phyloP scores from a whole-genome alignment of 2,797 vertebrate species.

The Percopsis omiscomaycus region DNA sequence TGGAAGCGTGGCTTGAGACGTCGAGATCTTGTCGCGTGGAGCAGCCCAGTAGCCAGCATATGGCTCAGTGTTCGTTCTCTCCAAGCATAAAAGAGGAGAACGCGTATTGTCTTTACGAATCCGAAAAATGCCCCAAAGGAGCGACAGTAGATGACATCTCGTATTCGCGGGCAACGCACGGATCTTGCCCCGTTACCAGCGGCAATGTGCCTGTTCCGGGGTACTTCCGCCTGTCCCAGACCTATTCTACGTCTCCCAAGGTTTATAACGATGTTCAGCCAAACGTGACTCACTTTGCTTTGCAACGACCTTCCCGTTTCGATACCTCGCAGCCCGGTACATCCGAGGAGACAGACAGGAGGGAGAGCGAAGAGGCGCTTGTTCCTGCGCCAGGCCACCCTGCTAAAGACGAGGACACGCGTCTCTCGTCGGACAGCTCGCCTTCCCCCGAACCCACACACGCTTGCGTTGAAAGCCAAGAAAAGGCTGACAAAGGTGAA shows the following conservation, averaged over 20 bases:
- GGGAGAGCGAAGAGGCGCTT: conserved; percentile 84
- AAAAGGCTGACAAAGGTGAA: conserved; percentile 91
- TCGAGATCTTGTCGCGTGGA: conserved; percentile 92
- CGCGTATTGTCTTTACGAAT: conserved; percentile 94
- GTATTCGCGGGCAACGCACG: conserved; percentile 80
- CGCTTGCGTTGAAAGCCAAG: conserved; percentile 83
- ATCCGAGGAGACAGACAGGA: conserved; percentile 76
- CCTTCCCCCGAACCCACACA: conserved; percentile 90
- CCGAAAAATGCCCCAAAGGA: conserved; percentile 93
- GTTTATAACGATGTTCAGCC: conserved; percentile 82
- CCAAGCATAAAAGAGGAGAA: conserved; percentile 95
- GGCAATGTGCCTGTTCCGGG: conserved; percentile 91
- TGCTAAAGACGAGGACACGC: conserved; percentile 83
- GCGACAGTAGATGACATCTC: conserved; percentile 81
- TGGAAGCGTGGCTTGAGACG: conserved; percentile 94
- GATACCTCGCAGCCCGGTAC: conserved; percentile 81
- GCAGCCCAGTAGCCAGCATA: conserved; percentile 83
- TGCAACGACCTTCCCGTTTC: conserved; percentile 82
- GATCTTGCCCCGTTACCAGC: conserved; percentile 77
- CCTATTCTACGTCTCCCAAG: conserved; percentile 86
- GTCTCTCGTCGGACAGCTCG: conserved; percentile 86
- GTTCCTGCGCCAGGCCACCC: conserved; percentile 76
- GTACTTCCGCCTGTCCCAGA: conserved; percentile 96
- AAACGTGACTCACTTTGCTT: conserved; percentile 80
- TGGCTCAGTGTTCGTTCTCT: conserved; percentile 90